Base-by-base conservation (phyloP, 2,113 vertebrate genomes). In the Camelus dromedarius region DNA sequence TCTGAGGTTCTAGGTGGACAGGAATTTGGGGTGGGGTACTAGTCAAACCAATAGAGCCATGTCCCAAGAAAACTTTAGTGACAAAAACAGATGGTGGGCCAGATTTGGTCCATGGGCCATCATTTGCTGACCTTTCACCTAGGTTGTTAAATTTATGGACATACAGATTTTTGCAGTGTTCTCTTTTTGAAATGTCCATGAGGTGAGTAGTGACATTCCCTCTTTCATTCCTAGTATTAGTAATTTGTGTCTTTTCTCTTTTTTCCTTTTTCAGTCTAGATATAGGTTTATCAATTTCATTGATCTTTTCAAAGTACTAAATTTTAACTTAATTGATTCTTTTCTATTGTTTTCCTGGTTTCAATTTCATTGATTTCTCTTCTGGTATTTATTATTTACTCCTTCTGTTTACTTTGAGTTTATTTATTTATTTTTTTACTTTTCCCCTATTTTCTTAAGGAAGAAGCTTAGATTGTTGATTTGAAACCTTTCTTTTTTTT, bases 271-370 rank as follows among this genome's bases (percentile, higher is more conserved):
- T 81, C 50, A 67, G 1, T 81, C n/a, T 85, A 82, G 8, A 52
- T 72, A 69, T 60, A 72, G 62, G 24, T 50, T 96, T 77, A 38
- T 73, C 46, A 79, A 66, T 85, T 72, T 62, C 66, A 72, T 70
- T 22, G n/a, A n/a, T 80, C 35, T 85, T 92, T 46, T 60, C n/a
- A 85, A 73, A 58, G 50, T 46, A 58, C 3, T 58, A 77, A 56
- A 52, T 94, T 89, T 92, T 67, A 92, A 77, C 60, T 84, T 62
- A 46, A 92, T 75, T 92, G 56, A 67, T 89, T 92, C 26, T 82
- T 88, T 48, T 32, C 50, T 70, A 70, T 92, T 84, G 11, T 83
- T 66, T 88, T 72, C 80, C 52, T 88, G 52, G 50, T 60, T 92
- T 82, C 62, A 54, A 19, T 89, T 77, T 93, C 48, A 72, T 35